Evolutionary conservation across 2,888 invertebrate genomes (phyloP).

Genomic region (Emmelina monodactyla): DNA sequence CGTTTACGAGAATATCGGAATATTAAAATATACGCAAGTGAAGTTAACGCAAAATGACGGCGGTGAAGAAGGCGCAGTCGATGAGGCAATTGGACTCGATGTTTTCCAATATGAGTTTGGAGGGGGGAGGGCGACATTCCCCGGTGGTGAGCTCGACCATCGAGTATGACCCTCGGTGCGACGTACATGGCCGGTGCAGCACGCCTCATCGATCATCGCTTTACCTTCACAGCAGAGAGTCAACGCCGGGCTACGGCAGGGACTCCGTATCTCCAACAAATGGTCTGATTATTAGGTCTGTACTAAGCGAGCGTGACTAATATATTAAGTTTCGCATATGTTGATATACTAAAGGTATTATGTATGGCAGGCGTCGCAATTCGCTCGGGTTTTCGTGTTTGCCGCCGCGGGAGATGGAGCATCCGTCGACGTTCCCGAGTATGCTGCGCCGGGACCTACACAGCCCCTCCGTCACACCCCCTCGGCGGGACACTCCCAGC

Average conservation of each 20-base stretch:
- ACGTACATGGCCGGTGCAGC: conserved; percentile 71
- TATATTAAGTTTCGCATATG: neutral
- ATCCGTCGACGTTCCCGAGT: conserved; percentile 76
- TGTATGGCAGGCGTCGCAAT: conserved; percentile 63
- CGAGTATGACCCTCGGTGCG: conserved; percentile 71
- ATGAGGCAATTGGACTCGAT: conserved; percentile 77
- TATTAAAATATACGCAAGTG: conserved; percentile 19
- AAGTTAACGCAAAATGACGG: conserved; percentile 55
- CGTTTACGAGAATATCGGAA: no score
- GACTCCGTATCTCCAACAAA: conserved; percentile 58
- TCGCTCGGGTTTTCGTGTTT: conserved; percentile 67
- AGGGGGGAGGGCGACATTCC: conserved; percentile 50
- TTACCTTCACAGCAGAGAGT: conserved; percentile 54
- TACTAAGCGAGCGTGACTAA: conserved; percentile 20
- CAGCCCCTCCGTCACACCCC: conserved; percentile 52
- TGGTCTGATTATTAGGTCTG: conserved; percentile 54
- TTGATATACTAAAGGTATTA: neutral
- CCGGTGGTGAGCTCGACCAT: conserved; percentile 58
- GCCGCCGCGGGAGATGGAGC: conserved; percentile 67
- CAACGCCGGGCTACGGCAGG: conserved; percentile 66
- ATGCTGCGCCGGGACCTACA: conserved; percentile 69
- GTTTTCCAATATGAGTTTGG: conserved; percentile 72
- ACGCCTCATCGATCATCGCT: conserved; percentile 52
- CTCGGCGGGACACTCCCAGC: conserved; percentile 57
- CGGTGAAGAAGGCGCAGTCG: conserved; percentile 70